These are phyloP conservation scores for Ormyrus nitidulus DNA, from an alignment of 2,888 invertebrate species.

Conservation along the genomic window DNA sequence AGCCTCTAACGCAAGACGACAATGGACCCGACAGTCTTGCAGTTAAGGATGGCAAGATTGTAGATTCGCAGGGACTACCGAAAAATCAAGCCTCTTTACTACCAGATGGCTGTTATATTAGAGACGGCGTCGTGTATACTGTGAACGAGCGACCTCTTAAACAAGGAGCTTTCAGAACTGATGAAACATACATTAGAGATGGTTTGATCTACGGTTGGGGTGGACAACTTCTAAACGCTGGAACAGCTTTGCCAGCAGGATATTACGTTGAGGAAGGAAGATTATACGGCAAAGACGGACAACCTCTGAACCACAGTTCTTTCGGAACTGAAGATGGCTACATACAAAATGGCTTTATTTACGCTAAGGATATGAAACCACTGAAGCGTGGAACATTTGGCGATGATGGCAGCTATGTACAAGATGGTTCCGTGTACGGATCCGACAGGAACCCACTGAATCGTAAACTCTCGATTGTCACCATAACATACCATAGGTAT, in stretches of 20 bases:
- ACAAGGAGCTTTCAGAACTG: slow-evolving; percentile 70
- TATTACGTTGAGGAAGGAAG: slow-evolving; percentile 69
- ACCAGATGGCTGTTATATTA: slow-evolving; percentile 71
- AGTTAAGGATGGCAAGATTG: slow-evolving; percentile 69
- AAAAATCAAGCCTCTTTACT: slow-evolving; percentile 68
- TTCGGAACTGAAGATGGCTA: slow-evolving; percentile 69
- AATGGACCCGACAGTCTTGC: slow-evolving; percentile 70
- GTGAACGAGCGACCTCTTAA: slow-evolving; percentile 66
- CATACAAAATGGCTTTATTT: slow-evolving; percentile 69
- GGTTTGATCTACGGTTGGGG: slow-evolving; percentile 71
- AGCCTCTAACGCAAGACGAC: slow-evolving; percentile 69
- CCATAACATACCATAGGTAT: slow-evolving; percentile 67
- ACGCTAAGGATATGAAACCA: slow-evolving; percentile 67
- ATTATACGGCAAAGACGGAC: slow-evolving; percentile 69
- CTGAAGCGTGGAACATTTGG: slow-evolving; percentile 68
- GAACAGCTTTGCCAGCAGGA: slow-evolving; percentile 67
- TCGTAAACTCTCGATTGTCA: slow-evolving; percentile 65
- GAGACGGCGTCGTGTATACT: slow-evolving; percentile 68
- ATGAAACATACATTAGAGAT: slow-evolving; percentile 70
- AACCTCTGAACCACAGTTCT: slow-evolving; percentile 69
- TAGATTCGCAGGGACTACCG: slow-evolving; percentile 66
- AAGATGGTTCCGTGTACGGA: slow-evolving; percentile 68
- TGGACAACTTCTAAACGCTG: slow-evolving; percentile 69
- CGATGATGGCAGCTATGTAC: slow-evolving; percentile 68
- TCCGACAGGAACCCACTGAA: slow-evolving; percentile 66